Evolutionary conservation across 2,888 invertebrate species (phyloP).

Genomic region (Empis stercorea): DNA sequence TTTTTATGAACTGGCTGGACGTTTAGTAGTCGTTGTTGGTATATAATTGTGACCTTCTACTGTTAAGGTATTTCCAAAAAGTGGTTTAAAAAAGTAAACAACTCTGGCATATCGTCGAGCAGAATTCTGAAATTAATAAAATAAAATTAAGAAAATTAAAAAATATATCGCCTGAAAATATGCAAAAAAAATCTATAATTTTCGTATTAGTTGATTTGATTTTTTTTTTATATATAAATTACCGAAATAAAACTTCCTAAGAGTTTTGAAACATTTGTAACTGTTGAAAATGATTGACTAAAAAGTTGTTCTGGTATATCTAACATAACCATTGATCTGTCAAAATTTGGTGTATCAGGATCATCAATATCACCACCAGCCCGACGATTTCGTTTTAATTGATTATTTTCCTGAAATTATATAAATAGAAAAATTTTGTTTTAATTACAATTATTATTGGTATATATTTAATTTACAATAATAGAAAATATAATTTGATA

Average conservation of each 20-base stretch:
- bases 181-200: neutral
- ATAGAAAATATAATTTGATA: too few relatives aligned
- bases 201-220: neutral
- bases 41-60: conserved; percentile 52
- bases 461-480: too few relatives aligned
- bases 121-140: conserved; percentile 50
- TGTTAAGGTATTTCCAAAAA: conserved; percentile 58
- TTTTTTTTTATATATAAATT: conserved; percentile 15
- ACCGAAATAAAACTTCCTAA: conserved; percentile 47
- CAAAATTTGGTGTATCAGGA: conserved; percentile 39
- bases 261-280: conserved; percentile 45
- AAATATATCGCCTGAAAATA: neutral
- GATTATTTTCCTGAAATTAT: neutral
- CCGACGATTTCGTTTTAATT: neutral
- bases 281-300: conserved; percentile 43
- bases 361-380: conserved; percentile 26
- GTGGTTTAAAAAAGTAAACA: conserved; percentile 59
- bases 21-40: conserved; percentile 22
- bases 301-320: conserved; percentile 46
- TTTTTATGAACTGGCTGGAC: neutral
- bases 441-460: neutral
- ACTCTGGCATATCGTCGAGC: conserved; percentile 61
- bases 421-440: neutral
- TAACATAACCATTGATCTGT: conserved; percentile 41
- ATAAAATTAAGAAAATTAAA: conserved; percentile 6